Evolutionary conservation across 2,888 invertebrate species (phyloP).

Genomic region (Rotaria socialis): DNA sequence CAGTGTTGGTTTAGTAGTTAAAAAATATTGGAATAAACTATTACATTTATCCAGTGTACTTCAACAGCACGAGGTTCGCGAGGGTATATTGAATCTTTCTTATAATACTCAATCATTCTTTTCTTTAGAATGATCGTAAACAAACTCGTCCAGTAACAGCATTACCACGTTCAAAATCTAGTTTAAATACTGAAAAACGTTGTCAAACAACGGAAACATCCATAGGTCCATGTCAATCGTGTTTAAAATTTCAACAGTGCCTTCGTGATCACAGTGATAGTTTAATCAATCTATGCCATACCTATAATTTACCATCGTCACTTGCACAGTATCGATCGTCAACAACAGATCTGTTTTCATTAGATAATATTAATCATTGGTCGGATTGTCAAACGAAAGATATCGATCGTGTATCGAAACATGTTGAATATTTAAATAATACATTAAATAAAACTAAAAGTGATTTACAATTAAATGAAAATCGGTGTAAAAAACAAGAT

Average conservation of each 20-base stretch:
- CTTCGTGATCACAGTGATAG: constrained; percentile 53
- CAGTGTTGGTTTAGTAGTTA: constrained; percentile 53
- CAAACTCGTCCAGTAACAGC: background rate
- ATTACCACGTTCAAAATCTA: background rate
- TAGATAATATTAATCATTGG: constrained; percentile 56
- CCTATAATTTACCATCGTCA: constrained; percentile 55
- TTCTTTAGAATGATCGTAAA: background rate
- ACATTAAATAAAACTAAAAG: constrained; percentile 53
- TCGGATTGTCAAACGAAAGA: constrained; percentile 56
- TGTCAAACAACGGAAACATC: constrained; percentile 59
- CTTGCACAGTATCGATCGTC: constrained; percentile 53
- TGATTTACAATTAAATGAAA: constrained; percentile 51
- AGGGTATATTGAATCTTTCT: background rate
- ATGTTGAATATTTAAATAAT: constrained; percentile 50
- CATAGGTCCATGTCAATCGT: constrained; percentile 58
- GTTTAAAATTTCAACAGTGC: constrained; percentile 55
- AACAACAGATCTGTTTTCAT: constrained; percentile 52
- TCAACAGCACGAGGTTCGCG: constrained; percentile 54
- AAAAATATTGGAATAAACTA: constrained; percentile 56
- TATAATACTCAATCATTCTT: background rate
- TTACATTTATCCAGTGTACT: constrained; percentile 51
- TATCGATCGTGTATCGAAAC: constrained; percentile 53
- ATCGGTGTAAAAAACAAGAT: constrained; percentile 51
- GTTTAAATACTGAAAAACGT: constrained; percentile 50
- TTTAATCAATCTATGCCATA: constrained; percentile 53